Percentiles rank a stretch among this genome's conserved stretches.
These are phyloP conservation scores for Xanthia togata DNA, from an alignment of 2,888 invertebrate genomes.

Conservation along the genomic window DNA sequence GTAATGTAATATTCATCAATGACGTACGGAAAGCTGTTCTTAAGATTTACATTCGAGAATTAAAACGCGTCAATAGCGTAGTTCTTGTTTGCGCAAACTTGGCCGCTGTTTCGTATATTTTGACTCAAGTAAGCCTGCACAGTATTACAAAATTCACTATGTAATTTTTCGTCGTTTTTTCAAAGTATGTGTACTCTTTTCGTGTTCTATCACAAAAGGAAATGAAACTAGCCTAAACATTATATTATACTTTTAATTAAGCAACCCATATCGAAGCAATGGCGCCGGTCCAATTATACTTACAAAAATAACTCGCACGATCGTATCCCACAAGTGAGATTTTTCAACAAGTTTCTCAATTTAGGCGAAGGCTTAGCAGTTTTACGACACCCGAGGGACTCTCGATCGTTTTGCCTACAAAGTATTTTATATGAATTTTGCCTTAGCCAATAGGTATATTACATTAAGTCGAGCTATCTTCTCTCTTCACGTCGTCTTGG, in stretches of 20 bases:
- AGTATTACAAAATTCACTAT: conserved; percentile 16
- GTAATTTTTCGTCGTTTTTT: conserved; percentile 26
- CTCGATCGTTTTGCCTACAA: conserved; percentile 85
- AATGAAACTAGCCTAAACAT: conserved; percentile 19
- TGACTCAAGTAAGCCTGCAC: conserved; percentile 35
- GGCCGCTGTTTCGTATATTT: conserved; percentile 39
- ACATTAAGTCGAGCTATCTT: conserved; percentile 77
- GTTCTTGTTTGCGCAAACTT: conserved; percentile 40
- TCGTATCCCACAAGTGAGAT: conserved; percentile 80
- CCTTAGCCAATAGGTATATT: conserved; percentile 77
- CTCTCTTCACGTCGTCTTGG: conserved; percentile 73
- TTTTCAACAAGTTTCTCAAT: conserved; percentile 87
- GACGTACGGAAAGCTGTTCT: conserved; percentile 38
- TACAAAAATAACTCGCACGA: conserved; percentile 72
- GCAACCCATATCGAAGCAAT: conserved; percentile 21
- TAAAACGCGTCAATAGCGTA: conserved; percentile 55
- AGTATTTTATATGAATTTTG: conserved; percentile 85
- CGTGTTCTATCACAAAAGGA: conserved; percentile 24
- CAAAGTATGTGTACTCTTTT: conserved; percentile 25
- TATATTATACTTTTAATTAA: conserved; percentile 45
- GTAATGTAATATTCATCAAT: conserved; percentile 63
- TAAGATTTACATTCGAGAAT: conserved; percentile 56
- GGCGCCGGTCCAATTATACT: conserved; percentile 59
- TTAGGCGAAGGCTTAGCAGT: conserved; percentile 84
- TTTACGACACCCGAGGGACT: conserved; percentile 82